Conservation (phyloP, 2,797 vertebrate genomes). For the Thamnophis elegans region DNA sequence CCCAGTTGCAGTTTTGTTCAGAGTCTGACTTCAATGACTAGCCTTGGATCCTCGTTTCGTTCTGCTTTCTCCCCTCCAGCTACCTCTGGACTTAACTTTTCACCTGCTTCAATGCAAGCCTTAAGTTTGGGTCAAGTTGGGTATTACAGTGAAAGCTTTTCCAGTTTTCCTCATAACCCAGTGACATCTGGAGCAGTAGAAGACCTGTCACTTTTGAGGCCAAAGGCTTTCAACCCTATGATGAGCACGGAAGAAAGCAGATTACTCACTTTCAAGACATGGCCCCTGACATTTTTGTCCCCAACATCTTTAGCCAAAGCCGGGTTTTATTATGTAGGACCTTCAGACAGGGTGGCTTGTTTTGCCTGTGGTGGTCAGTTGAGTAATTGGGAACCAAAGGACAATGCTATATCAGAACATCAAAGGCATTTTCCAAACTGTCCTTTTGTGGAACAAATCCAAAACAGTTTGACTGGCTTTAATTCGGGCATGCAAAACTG, state of each 20-base stretch:
- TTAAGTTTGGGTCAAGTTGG: constrained; percentile 76
- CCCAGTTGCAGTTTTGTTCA: constrained; percentile 91
- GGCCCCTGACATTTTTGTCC: constrained; percentile 84
- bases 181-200: constrained; percentile 80
- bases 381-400: constrained; percentile 95
- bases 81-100: constrained; percentile 58
- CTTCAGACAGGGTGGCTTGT: constrained; percentile 89
- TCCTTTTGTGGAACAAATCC: constrained; percentile 81
- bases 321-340: constrained; percentile 91
- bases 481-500: constrained; percentile 92
- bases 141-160: constrained; percentile 80
- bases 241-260: constrained; percentile 94
- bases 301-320: constrained; percentile 89
- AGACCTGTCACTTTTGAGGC: constrained; percentile 81
- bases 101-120: constrained; percentile 40
- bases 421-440: constrained; percentile 93
- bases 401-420: constrained; percentile 90
- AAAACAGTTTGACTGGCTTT: constrained; percentile 82
- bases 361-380: constrained; percentile 93
- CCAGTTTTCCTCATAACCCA: constrained; percentile 78
- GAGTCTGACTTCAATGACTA: constrained; percentile 76
- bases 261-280: constrained; percentile 82
- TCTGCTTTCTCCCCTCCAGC: constrained; percentile 81
- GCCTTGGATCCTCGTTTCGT: constrained; percentile 80
- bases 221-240: constrained; percentile 77